Evolutionary conservation across 2,113 vertebrate genomes (phyloP), one percentile per base, ranked within the genome.

Genomic region (Trichomycterus rosablanca): DNA sequence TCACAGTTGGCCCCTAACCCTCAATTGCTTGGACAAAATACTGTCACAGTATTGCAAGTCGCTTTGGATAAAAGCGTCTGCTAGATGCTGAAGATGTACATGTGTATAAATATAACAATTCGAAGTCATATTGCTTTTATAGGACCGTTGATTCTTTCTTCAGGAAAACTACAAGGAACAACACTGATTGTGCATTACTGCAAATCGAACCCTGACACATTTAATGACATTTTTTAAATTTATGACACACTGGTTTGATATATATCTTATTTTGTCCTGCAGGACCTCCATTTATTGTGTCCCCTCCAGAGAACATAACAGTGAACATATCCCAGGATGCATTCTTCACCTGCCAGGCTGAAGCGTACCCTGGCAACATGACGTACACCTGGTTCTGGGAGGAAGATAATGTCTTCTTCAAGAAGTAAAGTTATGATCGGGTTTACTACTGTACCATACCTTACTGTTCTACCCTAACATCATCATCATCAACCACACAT

Each of bases 311-410:
- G 84, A 98, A 98, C 83, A 96, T 97, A 76, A 98, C 96, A 0
- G 94, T 97, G 74, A 98, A 98, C 89, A 97, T 97, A 81, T 97
- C 96, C 80, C 96, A 97, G 87, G 95, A 98, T 79, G 96, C 96
- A 66, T 89, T 98, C 84, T 95, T 98, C 85, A 97, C 93, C 82
- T 98, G 96, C 89, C 93, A 95, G 83, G 94, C 96, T 0, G 96
- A 98, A 84, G 96, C 96, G 2, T 98, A 98, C 76, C 96, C 96
- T 0, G 92, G 94, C 77, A 98, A 98, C 91, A 87, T 98, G 83
- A 98, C 95, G 63, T 98, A 98, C 84, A 94, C 90, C 81, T 98
- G 95, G 96, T 93, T 94, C 84, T 96, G 93, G 93, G 93, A 96
- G 80, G 91, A 97, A 61, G 93, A 95, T 80, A 98, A 98, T 0